A percentile compares a stretch with the other conserved stretches of the same genome.
Evolutionary conservation across 1,140 invertebrate species (phyloP).

Genomic region (Drosophila repleta): DNA sequence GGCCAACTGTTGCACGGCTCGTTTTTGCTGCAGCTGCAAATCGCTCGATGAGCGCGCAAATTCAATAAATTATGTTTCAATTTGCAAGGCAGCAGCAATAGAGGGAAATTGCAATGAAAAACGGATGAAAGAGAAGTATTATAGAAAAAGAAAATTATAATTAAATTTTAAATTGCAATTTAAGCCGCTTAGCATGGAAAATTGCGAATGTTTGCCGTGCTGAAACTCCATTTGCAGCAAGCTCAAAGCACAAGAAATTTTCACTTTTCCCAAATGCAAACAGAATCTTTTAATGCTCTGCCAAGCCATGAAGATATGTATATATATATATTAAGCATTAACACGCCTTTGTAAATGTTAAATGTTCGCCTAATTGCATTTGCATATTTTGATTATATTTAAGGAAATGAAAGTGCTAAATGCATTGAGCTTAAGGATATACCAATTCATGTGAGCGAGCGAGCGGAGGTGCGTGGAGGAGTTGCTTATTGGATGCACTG

Average conservation of each 20-base stretch:
- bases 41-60: conserved; percentile 51
- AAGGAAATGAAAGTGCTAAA: conserved; percentile 74
- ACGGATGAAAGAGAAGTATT: neutral
- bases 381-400: conserved; percentile 79
- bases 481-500: conserved; percentile 7
- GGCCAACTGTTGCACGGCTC: conserved; percentile 55
- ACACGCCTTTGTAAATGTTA: conserved; percentile 57
- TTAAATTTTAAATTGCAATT: conserved; percentile 20
- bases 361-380: conserved; percentile 73
- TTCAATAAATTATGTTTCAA: conserved; percentile 67
- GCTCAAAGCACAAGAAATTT: conserved; percentile 37
- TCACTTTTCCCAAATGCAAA: conserved; percentile 33
- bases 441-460: neutral
- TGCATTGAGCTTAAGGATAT: conserved; percentile 46
- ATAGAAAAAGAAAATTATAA: conserved; percentile 16
- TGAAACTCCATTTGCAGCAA: conserved; percentile 34
- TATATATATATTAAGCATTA: conserved; percentile 29
- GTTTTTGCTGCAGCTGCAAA: conserved; percentile 30
- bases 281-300: conserved; percentile 37
- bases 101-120: conserved; percentile 15
- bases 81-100: conserved; percentile 22
- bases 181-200: conserved; percentile 23
- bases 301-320: conserved; percentile 40
- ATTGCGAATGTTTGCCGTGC: conserved; percentile 38
- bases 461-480: neutral